Percentiles rank a stretch among this genome's conserved stretches.
phyloP scores from a whole-genome alignment of 1,140 invertebrate species.

The Drosophila elegans region DNA sequence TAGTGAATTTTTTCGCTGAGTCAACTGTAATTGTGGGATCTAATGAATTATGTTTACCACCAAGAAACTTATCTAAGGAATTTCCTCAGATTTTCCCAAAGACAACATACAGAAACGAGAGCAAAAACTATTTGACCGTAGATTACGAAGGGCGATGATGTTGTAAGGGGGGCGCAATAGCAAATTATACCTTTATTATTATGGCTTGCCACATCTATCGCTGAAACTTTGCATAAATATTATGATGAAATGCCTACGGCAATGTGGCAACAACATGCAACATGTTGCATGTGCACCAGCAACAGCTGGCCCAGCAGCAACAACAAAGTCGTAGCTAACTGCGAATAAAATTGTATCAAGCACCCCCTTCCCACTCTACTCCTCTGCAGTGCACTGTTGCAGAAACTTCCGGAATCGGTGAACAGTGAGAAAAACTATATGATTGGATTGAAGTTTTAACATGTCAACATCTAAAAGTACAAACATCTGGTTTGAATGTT shows the following conservation, averaged over 20 bases:
- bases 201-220: slow-evolving; percentile 64
- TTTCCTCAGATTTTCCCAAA: slow-evolving; percentile 62
- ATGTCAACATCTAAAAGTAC: too few species aligned
- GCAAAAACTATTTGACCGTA: slow-evolving; percentile 55
- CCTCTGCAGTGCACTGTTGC: slow-evolving; percentile 18
- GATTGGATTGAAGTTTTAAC: too few species aligned
- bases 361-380: slow-evolving; percentile 1
- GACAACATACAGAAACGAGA: slow-evolving; percentile 31
- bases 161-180: slow-evolving; percentile 18
- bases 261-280: slow-evolving; percentile 69
- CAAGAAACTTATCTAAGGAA: slow-evolving; percentile 51
- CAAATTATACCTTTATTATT: slow-evolving; percentile 51
- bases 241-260: slow-evolving; percentile 44
- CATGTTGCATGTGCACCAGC: slow-evolving; percentile 74
- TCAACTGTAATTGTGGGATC: slow-evolving; percentile 61
- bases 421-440: slow-evolving; percentile 8
- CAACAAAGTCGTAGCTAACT: slow-evolving; percentile 59
- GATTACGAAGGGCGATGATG: slow-evolving; percentile 26
- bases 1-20: slow-evolving; percentile 21
- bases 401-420: slow-evolving; percentile 39
- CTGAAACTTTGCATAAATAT: slow-evolving; percentile 50
- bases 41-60: slow-evolving; percentile 24
- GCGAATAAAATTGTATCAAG: slow-evolving; percentile 29
- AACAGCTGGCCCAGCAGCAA: slow-evolving; percentile 37
- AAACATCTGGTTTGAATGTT: too few species aligned